Base-by-base conservation (phyloP, 2,113 vertebrate genomes). In the Cyphomyrus plagiostoma region DNA sequence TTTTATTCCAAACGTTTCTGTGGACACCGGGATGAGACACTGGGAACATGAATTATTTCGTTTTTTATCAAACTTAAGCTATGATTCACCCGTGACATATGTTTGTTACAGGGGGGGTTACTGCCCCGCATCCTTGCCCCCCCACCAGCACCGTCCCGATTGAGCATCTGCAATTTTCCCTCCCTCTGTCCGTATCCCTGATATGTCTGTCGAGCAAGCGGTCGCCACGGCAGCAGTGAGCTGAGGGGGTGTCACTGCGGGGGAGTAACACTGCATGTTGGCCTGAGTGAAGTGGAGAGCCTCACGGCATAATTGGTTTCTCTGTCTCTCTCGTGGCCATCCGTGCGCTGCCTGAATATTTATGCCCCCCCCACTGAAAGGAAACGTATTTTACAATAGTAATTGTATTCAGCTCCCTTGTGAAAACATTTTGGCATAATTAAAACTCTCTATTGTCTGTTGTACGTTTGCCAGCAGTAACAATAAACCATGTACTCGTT, bases 391-490 rank as follows among this genome's bases (percentile, higher is more conserved):
- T 86, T 86, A 49, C 35, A n/a, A 84, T 84, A 45, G 82, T 84
- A 84, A 84, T 84, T 84, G 82, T 84, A 84, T 46, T 84, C 49
- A 4, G 5, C 23, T 86, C 85, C 85, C 48, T 86, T 30, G 45
- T 52, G 49, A 30, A 53, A 50, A 30, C 49, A n/a, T 86, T 30
- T 86, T 46, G 42, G 85, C 85, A 52, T 86, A 52, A 52, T 84
- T 84, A 84, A 84, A 84, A 84, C 45, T 84, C 82, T 46, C 42
- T 48, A 48, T 84, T 84, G 82, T 84, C 82, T 84, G 45, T 46
- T 84, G 23, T 48, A 46, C 42, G 35, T 42, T n/a, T 84, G 42
- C 82, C 42, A 46, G 39, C 21, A 23, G 82, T 84, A 48, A 84
- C 82, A 84, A 84, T 84, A 48, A 46, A 46, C 39, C 39, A 84